phyloP scores from a whole-genome alignment of 2,797 vertebrate genomes.

The Eutrigla gurnardus region DNA sequence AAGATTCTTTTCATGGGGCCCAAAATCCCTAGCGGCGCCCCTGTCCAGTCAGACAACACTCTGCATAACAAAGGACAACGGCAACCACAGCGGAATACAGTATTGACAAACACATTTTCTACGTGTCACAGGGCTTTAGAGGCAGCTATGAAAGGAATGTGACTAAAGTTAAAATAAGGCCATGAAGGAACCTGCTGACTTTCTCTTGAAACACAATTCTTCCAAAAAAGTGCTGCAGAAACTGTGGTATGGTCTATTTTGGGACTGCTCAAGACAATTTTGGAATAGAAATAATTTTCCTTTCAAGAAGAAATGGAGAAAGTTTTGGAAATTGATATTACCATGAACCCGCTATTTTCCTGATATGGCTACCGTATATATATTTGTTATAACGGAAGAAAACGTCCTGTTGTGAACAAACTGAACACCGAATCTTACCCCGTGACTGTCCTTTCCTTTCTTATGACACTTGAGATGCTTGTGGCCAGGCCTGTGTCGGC shows the following conservation, averaged over 20 bases:
- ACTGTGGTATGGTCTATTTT: no score
- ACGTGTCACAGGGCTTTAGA: background rate
- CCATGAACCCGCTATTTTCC: background rate
- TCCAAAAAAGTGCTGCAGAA: no score
- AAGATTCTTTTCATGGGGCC: no score
- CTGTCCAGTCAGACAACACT: background rate
- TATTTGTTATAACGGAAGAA: no score
- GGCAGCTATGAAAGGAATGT: background rate
- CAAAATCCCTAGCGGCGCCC: no score
- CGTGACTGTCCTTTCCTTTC: slow-evolving; percentile 46
- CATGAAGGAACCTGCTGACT: background rate
- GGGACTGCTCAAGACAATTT: no score
- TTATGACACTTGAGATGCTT: slow-evolving; percentile 58
- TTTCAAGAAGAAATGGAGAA: no score
- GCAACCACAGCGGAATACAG: background rate
- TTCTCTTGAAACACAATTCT: no score
- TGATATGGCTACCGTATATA: no score
- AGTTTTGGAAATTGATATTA: background rate
- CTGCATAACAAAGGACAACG: background rate
- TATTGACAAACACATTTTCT: background rate
- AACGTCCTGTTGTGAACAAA: background rate
- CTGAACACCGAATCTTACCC: slow-evolving; percentile 33
- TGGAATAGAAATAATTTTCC: no score
- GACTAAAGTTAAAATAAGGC: background rate
- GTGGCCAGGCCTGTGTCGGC: slow-evolving; percentile 33